Evolutionary conservation across 2,113 vertebrate genomes (phyloP).

Genomic region (Malaclemys terrapin): DNA sequence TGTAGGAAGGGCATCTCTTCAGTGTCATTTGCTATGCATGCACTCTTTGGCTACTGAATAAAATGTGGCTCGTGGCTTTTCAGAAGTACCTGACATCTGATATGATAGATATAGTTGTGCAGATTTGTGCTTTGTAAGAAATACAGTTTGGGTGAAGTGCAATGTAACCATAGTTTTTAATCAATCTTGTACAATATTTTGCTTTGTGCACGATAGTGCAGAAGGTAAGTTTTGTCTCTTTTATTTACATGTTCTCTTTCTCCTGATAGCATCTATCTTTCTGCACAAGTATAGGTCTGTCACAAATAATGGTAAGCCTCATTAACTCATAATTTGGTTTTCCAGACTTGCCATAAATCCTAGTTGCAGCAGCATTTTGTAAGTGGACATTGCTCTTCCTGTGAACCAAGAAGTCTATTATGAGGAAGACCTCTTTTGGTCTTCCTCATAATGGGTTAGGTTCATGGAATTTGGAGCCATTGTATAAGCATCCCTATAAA

Average conservation of each 20-base stretch:
- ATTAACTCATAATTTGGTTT: background rate
- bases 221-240: background rate
- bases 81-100: accelerated
- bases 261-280: background rate
- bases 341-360: background rate
- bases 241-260: background rate
- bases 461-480: background rate
- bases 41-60: background rate
- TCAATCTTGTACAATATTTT: slow-evolving; percentile 7
- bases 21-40: background rate
- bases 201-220: background rate
- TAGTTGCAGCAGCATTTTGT: background rate
- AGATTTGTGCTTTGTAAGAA: slow-evolving; percentile 29
- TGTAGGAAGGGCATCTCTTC: background rate
- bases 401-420: background rate
- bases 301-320: background rate
- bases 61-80: background rate
- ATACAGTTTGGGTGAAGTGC: background rate
- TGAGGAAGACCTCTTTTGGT: background rate
- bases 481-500: background rate
- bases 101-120: background rate
- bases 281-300: background rate
- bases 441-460: background rate
- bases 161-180: background rate
- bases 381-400: background rate